phyloP scores from a whole-genome alignment of 2,888 invertebrate species.

The Zygothrica quintamaculata region DNA sequence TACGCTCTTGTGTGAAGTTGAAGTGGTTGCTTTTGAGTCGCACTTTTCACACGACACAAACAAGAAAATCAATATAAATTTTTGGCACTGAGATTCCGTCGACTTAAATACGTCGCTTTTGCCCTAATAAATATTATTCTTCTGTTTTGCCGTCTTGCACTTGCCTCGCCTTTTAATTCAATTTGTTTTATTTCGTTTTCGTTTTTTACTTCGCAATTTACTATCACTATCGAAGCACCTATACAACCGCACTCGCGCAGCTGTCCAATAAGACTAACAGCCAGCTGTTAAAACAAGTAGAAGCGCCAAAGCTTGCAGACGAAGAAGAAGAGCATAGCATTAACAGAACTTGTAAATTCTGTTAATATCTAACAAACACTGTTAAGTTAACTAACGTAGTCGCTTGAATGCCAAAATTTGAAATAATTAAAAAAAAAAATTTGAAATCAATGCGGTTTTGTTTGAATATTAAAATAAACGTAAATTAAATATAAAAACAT shows the following conservation, averaged over 20 bases:
- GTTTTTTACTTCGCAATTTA: constrained; percentile 31
- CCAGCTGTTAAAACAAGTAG: constrained; percentile 44
- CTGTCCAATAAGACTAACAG: constrained; percentile 60
- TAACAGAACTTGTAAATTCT: too few relatives aligned
- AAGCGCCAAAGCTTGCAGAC: not conserved
- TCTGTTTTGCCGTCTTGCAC: constrained; percentile 27
- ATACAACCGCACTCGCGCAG: constrained; percentile 54
- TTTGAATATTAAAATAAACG: too few relatives aligned
- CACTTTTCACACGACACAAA: constrained; percentile 38
- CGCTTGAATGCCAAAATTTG: constrained; percentile 5
- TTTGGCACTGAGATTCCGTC: constrained; percentile 13
- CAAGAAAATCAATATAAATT: constrained; percentile 67
- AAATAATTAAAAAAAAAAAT: too few relatives aligned
- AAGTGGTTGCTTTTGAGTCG: constrained; percentile 60
- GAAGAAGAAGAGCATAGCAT: too few relatives aligned
- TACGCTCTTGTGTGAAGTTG: constrained; percentile 28
- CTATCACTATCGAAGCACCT: constrained; percentile 25
- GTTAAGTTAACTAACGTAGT: constrained; percentile 11
- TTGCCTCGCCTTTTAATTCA: constrained; percentile 48
- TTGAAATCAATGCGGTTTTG: too few relatives aligned
- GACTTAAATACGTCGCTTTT: constrained; percentile 20
- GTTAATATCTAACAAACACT: too few relatives aligned
- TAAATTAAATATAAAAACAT: too few relatives aligned
- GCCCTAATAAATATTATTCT: constrained; percentile 36
- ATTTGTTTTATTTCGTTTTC: constrained; percentile 48